Evolutionary conservation across 2,888 invertebrate species (phyloP), one percentile per base, ranked within the genome.

Genomic region (Actias luna): DNA sequence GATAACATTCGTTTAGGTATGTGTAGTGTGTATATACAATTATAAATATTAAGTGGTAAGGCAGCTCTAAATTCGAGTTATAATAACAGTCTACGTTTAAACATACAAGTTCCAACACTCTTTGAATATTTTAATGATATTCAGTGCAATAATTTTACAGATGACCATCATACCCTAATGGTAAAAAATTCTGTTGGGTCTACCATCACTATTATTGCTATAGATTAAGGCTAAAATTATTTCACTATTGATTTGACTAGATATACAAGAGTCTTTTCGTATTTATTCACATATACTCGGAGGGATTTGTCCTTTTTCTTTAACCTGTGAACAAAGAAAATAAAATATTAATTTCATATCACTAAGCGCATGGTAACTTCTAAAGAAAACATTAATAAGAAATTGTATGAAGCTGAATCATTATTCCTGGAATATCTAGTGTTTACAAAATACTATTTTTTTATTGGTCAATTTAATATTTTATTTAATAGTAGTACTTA

Each of bases 191-290:
- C 8, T 50, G 25, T 27, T 55, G 16, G 16, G 55, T 55, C 55
- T 55, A 29, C 29, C 8, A 29, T 29, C 55, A 29, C 29, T 55
- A 55, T 29, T 55, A 55, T 16, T 55, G 27, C 29, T 27, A 55
- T 29, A 64, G 66, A 69, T 77, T 77, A 76, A 63, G 68, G 68
- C 74, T 82, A 78, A 72, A 71, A 68, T 70, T 85, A 91, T 91
- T 90, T 90, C 92, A 92, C 92, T 90, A 87, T 65, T 73, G 76
- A 77, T 82, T 87, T 92, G 92, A 92, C 92, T 92, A 92, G 92
- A 92, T 80, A 83, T 80, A 84, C 83, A 81, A 86, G 82, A 92
- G 92, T 92, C 90, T 92, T 87, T 88, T 87, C 81, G 87, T 87
- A 79, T 76, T 82, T 83, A 78, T 84, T 82, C 80, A 85, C 84